A percentile compares a stretch with the other conserved stretches of the same genome.
phyloP scores from a whole-genome alignment of 1,140 invertebrate species.

The Daktulosphaira vitifoliae region DNA sequence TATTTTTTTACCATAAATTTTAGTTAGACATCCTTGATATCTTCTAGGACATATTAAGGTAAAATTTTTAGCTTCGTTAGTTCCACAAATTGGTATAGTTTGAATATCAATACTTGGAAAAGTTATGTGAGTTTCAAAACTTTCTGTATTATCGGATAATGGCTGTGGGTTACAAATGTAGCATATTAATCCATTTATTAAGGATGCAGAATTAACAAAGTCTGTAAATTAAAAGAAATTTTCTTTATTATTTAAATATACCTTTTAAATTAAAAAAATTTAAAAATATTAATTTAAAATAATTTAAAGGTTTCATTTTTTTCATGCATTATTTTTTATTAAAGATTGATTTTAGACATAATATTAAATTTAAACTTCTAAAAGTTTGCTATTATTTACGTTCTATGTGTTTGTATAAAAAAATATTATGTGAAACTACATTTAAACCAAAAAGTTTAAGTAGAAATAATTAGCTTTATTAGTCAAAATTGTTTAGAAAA shows the following conservation, averaged over 20 bases:
- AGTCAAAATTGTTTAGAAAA: too few species aligned
- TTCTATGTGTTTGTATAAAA: too few species aligned
- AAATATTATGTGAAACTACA: too few species aligned
- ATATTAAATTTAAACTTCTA: too few species aligned
- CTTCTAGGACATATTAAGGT: constrained; percentile 35
- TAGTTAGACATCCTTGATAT: constrained; percentile 38
- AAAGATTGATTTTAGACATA: too few species aligned
- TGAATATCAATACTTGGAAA: constrained; percentile 1
- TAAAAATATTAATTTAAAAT: too few species aligned
- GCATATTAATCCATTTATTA: constrained; percentile 5
- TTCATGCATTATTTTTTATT: too few species aligned
- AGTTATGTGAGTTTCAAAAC: not conserved
- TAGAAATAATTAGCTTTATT: too few species aligned
- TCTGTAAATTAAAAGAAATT: constrained; percentile 3
- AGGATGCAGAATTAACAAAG: not conserved
- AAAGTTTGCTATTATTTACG: too few species aligned
- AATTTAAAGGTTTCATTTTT: too few species aligned
- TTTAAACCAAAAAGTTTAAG: too few species aligned
- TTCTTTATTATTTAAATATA: not conserved
- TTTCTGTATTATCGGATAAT: constrained; percentile 1
- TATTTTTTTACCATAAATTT: constrained; percentile 36
- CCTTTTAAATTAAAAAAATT: too few species aligned
- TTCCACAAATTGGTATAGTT: constrained; percentile 18
- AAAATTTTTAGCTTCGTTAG: constrained; percentile 5
- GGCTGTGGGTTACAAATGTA: constrained; percentile 5